phyloP scores from a whole-genome alignment of 2,113 vertebrate genomes.

The Phrynocephalus versicolor region DNA sequence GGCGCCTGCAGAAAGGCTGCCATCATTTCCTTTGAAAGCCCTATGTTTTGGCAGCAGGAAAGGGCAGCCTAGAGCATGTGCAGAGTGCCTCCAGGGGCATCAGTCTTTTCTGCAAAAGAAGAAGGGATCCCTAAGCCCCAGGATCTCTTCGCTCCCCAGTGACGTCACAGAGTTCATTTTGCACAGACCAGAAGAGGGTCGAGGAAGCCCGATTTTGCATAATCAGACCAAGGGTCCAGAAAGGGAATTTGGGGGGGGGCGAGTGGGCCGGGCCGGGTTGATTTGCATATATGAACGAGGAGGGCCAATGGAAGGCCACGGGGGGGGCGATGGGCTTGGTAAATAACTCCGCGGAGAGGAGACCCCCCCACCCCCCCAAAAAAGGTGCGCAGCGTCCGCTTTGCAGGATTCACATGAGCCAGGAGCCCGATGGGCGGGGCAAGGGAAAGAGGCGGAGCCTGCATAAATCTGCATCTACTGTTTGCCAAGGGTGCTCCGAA shows the following conservation, averaged over 20 bases:
- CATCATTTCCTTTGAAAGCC: too few species aligned
- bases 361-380: too few species aligned
- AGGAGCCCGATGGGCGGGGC: not conserved
- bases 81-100: not conserved
- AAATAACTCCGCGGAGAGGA: too few species aligned
- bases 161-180: too few species aligned
- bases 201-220: not conserved
- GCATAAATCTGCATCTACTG: too few species aligned
- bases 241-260: too few species aligned
- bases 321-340: not conserved
- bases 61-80: not conserved
- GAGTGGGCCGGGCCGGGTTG: not conserved
- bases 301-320: not conserved
- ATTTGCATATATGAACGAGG: not conserved
- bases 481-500: too few species aligned
- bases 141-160: too few species aligned
- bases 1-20: not conserved
- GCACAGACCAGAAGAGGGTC: conserved; percentile 33
- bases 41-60: not conserved
- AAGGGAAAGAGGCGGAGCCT: not conserved
- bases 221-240: not conserved
- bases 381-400: not conserved
- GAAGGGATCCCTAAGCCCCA: not conserved
- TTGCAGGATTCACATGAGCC: not conserved
- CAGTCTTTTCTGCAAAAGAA: too few species aligned